These are phyloP conservation scores for Micrasema minimum DNA, from an alignment of 1,140 invertebrate genomes.

Conservation along the genomic window DNA sequence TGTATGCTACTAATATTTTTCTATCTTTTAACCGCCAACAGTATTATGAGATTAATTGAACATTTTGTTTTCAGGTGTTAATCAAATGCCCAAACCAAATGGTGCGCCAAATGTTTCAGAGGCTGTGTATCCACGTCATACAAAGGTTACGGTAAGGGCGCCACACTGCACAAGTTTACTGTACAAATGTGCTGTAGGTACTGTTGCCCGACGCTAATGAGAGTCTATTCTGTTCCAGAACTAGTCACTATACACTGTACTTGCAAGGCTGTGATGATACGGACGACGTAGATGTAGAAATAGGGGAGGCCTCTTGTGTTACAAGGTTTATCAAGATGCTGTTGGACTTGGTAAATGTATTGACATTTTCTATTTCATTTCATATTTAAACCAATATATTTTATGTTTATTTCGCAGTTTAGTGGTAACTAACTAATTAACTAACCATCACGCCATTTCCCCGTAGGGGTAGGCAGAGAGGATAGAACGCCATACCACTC, in stretches of 20 bases:
- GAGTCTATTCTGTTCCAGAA: constrained; percentile 61
- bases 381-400: neutral
- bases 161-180: neutral
- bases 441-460: too few relatives aligned
- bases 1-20: too few relatives aligned
- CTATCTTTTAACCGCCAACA: too few relatives aligned
- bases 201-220: neutral
- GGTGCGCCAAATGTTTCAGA: constrained; percentile 93
- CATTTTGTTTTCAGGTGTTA: constrained; percentile 75
- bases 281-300: constrained; percentile 71
- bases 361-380: constrained; percentile 6
- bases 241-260: constrained; percentile 78
- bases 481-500: too few relatives aligned
- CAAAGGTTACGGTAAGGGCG: constrained; percentile 78
- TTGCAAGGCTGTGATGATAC: constrained; percentile 76
- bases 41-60: too few relatives aligned
- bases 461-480: too few relatives aligned
- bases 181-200: neutral
- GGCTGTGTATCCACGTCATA: constrained; percentile 93
- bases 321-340: constrained; percentile 91
- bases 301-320: constrained; percentile 88
- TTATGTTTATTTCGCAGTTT: neutral
- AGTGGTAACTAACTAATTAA: neutral
- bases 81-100: constrained; percentile 97
- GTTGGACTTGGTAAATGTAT: constrained; percentile 78